These are phyloP conservation scores for Oophaga pumilio DNA, from an alignment of 2,113 vertebrate species.

Conservation along the genomic window DNA sequence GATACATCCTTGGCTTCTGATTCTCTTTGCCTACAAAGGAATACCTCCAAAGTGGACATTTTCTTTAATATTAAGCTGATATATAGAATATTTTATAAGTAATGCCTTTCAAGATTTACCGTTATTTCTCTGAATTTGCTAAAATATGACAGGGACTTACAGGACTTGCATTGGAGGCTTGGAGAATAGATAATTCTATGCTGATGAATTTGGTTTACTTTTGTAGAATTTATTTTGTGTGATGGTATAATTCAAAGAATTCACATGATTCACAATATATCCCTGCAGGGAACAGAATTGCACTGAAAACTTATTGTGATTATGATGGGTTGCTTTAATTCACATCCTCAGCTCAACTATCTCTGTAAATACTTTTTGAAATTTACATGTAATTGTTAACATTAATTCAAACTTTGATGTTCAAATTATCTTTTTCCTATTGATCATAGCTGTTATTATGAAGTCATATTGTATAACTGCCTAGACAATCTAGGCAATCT, in stretches of 20 bases:
- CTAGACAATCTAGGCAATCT: constrained; percentile 1
- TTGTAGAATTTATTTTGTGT: background rate
- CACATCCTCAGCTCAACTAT: background rate
- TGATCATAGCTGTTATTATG: background rate
- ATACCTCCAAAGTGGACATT: no score
- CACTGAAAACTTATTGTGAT: background rate
- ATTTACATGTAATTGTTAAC: background rate
- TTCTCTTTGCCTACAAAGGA: no score
- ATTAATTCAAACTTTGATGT: background rate
- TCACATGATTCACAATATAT: background rate
- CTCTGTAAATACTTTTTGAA: background rate
- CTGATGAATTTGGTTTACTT: background rate
- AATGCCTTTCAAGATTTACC: background rate
- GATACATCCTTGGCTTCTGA: no score
- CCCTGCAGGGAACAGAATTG: background rate
- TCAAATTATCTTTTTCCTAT: background rate
- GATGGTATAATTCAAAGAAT: background rate
- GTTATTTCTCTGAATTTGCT: no score
- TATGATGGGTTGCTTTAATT: background rate
- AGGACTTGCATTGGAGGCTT: background rate
- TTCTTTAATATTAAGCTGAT: background rate
- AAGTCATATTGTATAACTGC: background rate
- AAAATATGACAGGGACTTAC: no score
- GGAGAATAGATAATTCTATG: background rate
- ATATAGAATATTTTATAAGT: background rate